Base-by-base conservation (phyloP, 1,140 invertebrate species). In the Archivesica marissinica region DNA sequence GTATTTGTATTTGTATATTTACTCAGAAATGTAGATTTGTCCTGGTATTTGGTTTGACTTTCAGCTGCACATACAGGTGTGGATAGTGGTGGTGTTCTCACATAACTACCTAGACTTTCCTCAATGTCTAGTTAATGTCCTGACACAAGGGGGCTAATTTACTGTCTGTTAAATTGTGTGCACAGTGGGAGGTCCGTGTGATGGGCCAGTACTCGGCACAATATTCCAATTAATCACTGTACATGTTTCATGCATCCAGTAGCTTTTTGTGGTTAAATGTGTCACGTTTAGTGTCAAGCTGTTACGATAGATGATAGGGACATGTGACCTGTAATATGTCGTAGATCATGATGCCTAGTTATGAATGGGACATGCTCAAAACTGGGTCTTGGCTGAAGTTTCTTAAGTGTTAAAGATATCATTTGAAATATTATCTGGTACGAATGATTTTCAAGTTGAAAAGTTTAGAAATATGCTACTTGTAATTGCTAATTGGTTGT, bases 261-360 rank as follows among this genome's bases (percentile, higher is more conserved):
- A 11, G 6, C 6, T 35, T 64, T 64, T 54, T 52, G 44, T 9
- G 23, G 52, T 59, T 56, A 30, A 28, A 15, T 7, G 3, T 50
- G 30, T 70, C 41, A 61, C 44, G 23, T 56, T 59, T 25, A 35
- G 25, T 47, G 44, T 82, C 50, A 30, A 15, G 1, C 41, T 39
- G 23, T 38, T 30, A 35, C 41, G n/a, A 72, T 50, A 72, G 68
- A 72, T 72, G 39, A 72, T 72, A 33, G 41, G 68, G 68, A 50
- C 68, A 72, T 44, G 41, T 72, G 41, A 72, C 41, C 28, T 72
- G 35, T 7, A 47, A 50, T 72, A 41, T 72, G 4, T 72, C 41
- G 50, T 30, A 20, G 2, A 35, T 35, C 1, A 13, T 35, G 7
- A 35, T 33, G 6, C 59, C 4, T n/a, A 64, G 30, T 17, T 64